These are phyloP conservation scores for Lydus trimaculatus DNA, from an alignment of 2,888 invertebrate species.

Conservation along the genomic window DNA sequence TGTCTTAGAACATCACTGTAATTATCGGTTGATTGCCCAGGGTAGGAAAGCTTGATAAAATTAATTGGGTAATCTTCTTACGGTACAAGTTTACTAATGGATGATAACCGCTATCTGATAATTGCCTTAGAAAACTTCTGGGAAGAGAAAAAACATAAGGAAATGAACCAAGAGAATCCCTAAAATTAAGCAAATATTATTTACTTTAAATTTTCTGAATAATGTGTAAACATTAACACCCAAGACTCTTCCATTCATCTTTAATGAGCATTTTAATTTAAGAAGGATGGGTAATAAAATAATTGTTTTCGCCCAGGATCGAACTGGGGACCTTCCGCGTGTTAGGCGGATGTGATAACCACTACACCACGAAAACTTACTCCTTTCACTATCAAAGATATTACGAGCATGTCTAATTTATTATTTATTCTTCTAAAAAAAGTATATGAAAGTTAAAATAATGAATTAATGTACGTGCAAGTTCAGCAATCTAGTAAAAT, in stretches of 20 bases:
- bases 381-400: too few species aligned
- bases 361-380: slow-evolving; percentile 35
- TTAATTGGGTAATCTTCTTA: slow-evolving; percentile 1
- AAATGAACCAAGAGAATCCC: background rate
- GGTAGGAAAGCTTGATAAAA: background rate
- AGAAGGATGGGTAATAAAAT: too few species aligned
- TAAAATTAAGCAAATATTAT: background rate
- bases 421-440: background rate
- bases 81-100: background rate
- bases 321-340: slow-evolving; percentile 60
- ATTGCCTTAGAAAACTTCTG: background rate
- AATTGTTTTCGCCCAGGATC: slow-evolving; percentile 58
- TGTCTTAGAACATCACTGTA: background rate
- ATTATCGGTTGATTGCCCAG: slow-evolving; percentile 1
- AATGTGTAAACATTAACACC: too few species aligned
- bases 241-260: too few species aligned
- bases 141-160: background rate
- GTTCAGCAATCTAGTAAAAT: background rate
- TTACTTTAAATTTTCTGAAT: background rate
- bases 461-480: background rate
- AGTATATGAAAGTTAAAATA: background rate
- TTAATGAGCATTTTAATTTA: too few species aligned
- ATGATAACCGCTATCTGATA: background rate
- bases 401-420: background rate
- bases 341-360: slow-evolving; percentile 60